Evolutionary conservation across 2,113 vertebrate species (phyloP).

Genomic region (Psephotus haematonotus): DNA sequence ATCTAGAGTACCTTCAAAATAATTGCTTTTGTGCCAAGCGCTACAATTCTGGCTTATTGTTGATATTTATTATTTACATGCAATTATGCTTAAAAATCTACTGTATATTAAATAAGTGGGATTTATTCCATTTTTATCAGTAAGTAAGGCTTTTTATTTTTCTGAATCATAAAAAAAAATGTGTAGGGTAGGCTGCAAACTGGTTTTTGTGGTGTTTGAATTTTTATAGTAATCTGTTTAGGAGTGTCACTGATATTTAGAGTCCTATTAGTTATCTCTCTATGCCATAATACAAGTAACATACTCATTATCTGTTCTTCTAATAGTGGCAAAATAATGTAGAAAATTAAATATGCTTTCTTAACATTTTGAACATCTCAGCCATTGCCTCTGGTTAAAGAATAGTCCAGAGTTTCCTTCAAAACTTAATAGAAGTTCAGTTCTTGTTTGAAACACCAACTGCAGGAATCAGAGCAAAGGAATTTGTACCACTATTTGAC

Average conservation of each 20-base stretch:
- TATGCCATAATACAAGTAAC: neutral
- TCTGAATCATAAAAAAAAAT: neutral
- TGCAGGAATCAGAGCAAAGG: neutral
- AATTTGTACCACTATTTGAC: neutral
- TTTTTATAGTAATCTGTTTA: neutral
- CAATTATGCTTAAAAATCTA: neutral
- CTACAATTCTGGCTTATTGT: neutral
- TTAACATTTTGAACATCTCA: neutral
- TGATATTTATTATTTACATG: neutral
- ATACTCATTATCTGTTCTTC: neutral
- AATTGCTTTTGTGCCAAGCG: fast-evolving
- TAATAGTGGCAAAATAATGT: neutral
- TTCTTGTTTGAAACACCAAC: neutral
- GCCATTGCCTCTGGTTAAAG: neutral
- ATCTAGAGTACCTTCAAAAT: neutral
- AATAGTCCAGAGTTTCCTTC: neutral
- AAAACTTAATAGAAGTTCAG: neutral
- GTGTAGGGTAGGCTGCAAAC: neutral
- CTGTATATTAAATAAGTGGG: neutral
- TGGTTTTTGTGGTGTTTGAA: neutral
- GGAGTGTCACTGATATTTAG: neutral
- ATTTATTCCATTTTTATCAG: neutral
- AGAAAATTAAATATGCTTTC: neutral
- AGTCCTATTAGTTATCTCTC: neutral
- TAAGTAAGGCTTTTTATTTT: neutral